These are phyloP conservation scores for Deilephila porcellus DNA, from an alignment of 2,888 invertebrate genomes.

Conservation along the genomic window DNA sequence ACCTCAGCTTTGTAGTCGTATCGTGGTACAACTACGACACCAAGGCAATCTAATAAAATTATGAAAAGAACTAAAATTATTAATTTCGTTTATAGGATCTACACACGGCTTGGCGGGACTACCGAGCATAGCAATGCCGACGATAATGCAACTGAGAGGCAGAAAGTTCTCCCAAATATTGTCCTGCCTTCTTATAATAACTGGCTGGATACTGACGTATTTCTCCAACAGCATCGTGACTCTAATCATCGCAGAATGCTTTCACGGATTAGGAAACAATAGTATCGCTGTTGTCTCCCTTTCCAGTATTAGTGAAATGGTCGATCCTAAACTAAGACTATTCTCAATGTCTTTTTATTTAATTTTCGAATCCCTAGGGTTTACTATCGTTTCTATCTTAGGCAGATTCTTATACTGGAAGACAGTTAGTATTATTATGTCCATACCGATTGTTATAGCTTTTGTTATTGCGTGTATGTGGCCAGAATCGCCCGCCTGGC, in stretches of 20 bases:
- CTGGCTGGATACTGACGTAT: constrained; percentile 41
- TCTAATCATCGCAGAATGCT: constrained; percentile 40
- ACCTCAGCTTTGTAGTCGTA: too few relatives aligned
- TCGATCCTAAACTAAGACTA: not conserved
- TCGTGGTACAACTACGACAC: too few relatives aligned
- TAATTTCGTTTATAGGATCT: constrained; percentile 38
- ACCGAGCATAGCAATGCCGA: constrained; percentile 42
- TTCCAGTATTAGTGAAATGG: constrained; percentile 10
- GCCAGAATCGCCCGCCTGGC: constrained; percentile 30
- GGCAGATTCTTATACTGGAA: not conserved
- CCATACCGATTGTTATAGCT: not conserved
- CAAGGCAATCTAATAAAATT: too few relatives aligned
- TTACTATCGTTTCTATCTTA: not conserved
- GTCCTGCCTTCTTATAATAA: constrained; percentile 38
- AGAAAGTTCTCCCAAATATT: constrained; percentile 42
- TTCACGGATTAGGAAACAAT: constrained; percentile 43
- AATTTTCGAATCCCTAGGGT: not conserved
- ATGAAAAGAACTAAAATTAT: too few relatives aligned
- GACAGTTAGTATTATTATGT: constrained; percentile 11
- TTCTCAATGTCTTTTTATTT: not conserved
- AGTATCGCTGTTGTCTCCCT: constrained; percentile 34
- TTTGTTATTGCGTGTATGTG: constrained; percentile 31
- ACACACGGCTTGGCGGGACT: constrained; percentile 45
- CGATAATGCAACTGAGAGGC: constrained; percentile 43
- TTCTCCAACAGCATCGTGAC: constrained; percentile 30